Base-by-base conservation (phyloP, 2,888 invertebrate species). In the Papilio elwesi region DNA sequence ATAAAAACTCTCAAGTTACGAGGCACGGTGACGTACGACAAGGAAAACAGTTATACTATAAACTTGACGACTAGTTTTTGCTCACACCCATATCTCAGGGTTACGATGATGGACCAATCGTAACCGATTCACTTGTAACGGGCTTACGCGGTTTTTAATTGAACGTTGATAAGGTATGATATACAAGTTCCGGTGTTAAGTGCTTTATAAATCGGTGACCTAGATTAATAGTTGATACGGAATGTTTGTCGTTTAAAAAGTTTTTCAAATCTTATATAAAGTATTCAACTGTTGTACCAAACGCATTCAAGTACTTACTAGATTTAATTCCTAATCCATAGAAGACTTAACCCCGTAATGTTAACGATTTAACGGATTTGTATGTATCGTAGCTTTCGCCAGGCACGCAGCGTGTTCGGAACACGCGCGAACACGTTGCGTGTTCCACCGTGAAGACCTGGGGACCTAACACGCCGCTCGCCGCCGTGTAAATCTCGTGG, bases 41-140 rank as follows among this genome's bases (percentile, higher is more conserved):
- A 68, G 64, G 73, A 68, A 73, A 73, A 73, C 68, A 26, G 49
- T 65, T 51, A 51, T 43, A 65, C 43, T 55, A 51, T 38, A 38
- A 66, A 62, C 59, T 16, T 55, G 26, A n/a, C 13, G 49, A 49
- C 63, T 9, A 26, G 49, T 66, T 59, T 59, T 59, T 49, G 64
- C n/a, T 55, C 55, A 73, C 73, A 68, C 73, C 73, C 65, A 68
- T 68, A 64, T 68, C 55, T 73, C 73, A 73, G 68, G 73, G 73
- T 73, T 69, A 73, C 15, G n/a, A 47, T 48, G 10, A 57, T 15
- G 49, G 68, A 68, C 73, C 73, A 73, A 73, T 73, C 15, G 68
- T 26, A 53, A 48, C n/a, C 47, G 53, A 16, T 64, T 43, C 12
- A 26, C 48, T 36, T 11, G 43, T 16, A 13, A 36, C 51, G 11